Conservation (phyloP, 2,113 vertebrate species). For the Pomatorhinus ruficollis region DNA sequence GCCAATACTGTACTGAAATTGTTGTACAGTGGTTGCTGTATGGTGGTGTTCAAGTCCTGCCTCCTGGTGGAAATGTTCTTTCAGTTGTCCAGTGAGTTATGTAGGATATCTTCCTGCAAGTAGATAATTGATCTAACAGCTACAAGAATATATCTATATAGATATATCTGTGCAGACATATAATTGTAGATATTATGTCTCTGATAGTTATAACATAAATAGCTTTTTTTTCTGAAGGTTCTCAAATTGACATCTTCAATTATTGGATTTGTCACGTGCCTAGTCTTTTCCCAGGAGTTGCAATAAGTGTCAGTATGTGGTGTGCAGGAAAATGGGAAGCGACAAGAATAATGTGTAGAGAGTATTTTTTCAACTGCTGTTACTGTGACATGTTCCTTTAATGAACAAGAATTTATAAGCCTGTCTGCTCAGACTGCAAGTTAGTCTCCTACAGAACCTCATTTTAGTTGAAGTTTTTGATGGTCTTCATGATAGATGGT, state of each 20-base stretch:
- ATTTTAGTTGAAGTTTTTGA: not conserved
- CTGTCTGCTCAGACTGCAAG: not conserved
- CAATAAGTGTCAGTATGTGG: not conserved
- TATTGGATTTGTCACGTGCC: not conserved
- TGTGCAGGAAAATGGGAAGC: not conserved
- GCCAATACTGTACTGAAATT: not conserved
- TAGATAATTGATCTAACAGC: not conserved
- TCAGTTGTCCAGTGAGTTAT: not conserved
- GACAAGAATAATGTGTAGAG: not conserved
- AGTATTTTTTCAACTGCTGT: not conserved
- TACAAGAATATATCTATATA: not conserved
- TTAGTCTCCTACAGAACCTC: not conserved
- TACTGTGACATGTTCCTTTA: not conserved
- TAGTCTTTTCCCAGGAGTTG: not conserved
- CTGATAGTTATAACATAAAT: not conserved
- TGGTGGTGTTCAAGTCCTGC: not conserved
- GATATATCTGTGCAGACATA: not conserved
- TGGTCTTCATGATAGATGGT: not conserved
- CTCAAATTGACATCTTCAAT: not conserved
- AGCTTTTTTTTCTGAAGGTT: not conserved
- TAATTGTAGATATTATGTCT: not conserved
- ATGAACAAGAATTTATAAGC: not conserved
- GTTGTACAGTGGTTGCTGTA: not conserved
- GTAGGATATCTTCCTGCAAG: not conserved
- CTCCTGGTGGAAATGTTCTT: not conserved